phyloP scores from a whole-genome alignment of 1,140 invertebrate species.

The Portunus trituberculatus region DNA sequence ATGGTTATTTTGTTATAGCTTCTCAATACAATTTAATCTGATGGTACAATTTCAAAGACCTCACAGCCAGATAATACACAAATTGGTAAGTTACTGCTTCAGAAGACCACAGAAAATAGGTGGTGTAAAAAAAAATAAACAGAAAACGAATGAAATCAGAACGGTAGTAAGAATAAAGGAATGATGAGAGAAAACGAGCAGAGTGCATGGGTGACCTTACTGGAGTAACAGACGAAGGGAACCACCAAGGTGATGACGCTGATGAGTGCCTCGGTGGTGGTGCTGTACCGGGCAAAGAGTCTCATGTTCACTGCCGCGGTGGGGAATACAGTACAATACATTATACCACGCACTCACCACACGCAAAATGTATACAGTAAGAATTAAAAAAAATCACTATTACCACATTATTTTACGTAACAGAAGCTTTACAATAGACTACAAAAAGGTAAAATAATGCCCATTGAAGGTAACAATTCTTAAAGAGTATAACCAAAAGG shows the following conservation, averaged over 20 bases:
- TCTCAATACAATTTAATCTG: background rate
- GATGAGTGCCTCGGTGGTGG: background rate
- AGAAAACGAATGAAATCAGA: background rate
- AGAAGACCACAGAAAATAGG: background rate
- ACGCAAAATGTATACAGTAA: background rate
- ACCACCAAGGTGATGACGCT: background rate
- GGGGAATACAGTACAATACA: background rate
- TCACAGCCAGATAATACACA: background rate
- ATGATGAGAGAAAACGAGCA: background rate
- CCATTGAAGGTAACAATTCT: background rate
- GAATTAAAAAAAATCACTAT: background rate
- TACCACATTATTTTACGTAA: background rate
- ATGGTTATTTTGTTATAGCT: background rate
- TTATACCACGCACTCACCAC: background rate
- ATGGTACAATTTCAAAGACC: background rate
- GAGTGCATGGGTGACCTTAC: background rate
- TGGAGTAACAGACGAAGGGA: slow-evolving; percentile 8
- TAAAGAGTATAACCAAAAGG: background rate
- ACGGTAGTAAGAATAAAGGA: background rate
- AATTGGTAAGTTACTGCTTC: background rate
- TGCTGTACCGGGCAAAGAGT: background rate
- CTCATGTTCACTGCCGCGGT: background rate
- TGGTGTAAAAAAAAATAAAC: background rate
- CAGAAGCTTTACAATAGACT: background rate
- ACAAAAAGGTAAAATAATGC: background rate